phyloP scores from a whole-genome alignment of 2,888 invertebrate genomes.

The Colletes collaris region DNA sequence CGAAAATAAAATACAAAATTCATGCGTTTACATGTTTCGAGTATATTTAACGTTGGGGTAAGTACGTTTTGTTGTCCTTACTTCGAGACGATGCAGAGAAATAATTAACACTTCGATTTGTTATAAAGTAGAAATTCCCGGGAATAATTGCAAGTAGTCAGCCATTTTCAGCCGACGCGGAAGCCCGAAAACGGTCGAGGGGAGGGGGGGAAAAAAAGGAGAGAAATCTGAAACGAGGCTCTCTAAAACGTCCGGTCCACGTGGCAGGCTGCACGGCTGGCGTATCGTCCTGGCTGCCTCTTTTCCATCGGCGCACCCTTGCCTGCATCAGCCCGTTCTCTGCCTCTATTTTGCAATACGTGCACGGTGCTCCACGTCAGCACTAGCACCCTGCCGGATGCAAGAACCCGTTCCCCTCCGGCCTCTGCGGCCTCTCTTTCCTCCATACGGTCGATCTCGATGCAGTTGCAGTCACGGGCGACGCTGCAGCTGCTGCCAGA shows the following conservation, averaged over 20 bases:
- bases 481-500: constrained; percentile 68
- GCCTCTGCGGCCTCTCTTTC: neutral
- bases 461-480: constrained; percentile 63
- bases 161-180: neutral
- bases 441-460: constrained; percentile 52
- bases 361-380: constrained; percentile 64
- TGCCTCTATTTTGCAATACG: constrained; percentile 68
- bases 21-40: too few species aligned
- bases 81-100: too few species aligned
- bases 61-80: too few species aligned
- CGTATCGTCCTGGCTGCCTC: constrained; percentile 35
- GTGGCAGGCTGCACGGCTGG: constrained; percentile 43
- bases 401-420: constrained; percentile 44
- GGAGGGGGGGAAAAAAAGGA: neutral
- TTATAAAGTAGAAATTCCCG: constrained; percentile 9
- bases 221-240: constrained; percentile 3
- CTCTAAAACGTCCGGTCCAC: constrained; percentile 41
- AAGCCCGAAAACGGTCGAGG: neutral
- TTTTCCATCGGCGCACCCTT: constrained; percentile 27
- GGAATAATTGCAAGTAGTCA: constrained; percentile 14
- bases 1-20: too few species aligned
- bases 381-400: constrained; percentile 66
- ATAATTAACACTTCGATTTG: too few species aligned
- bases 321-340: constrained; percentile 45
- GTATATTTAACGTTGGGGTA: too few species aligned